phyloP scores from a whole-genome alignment of 2,888 invertebrate genomes.

The Diarsia brunnea region DNA sequence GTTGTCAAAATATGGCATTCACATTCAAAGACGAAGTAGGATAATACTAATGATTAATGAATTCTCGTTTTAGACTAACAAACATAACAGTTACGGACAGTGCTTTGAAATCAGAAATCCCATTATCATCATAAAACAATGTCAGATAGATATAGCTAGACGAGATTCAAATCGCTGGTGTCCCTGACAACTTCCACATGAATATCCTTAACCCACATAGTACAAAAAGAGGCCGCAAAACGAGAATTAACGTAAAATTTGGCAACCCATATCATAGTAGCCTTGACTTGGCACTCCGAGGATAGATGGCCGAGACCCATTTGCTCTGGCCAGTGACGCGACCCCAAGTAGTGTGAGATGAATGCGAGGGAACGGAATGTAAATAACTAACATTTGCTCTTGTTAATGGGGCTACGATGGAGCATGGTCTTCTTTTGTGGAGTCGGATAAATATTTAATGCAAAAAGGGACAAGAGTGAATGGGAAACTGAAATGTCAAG shows the following conservation, averaged over 20 bases:
- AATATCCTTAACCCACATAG: constrained; percentile 42
- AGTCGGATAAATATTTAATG: constrained; percentile 22
- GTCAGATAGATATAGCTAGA: neutral
- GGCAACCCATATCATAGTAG: constrained; percentile 53
- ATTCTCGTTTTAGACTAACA: neutral
- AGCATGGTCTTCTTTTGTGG: constrained; percentile 12
- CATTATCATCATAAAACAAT: neutral
- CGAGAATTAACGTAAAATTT: constrained; percentile 58
- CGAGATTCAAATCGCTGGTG: neutral
- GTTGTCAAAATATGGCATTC: neutral
- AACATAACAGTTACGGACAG: neutral
- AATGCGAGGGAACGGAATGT: constrained; percentile 72
- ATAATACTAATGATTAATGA: neutral
- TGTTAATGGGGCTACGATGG: constrained; percentile 62
- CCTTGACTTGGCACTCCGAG: constrained; percentile 67
- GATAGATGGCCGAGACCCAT: constrained; percentile 78
- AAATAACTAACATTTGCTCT: constrained; percentile 70
- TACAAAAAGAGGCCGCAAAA: constrained; percentile 46
- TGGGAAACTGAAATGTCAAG: neutral
- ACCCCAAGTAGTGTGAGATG: constrained; percentile 48
- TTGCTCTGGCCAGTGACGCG: constrained; percentile 73
- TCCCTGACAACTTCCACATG: constrained; percentile 16
- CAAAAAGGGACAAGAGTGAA: constrained; percentile 9
- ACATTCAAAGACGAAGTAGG: neutral
- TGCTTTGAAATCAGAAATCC: neutral